Conservation (phyloP, 2,888 invertebrate species). For the Drosophila parthenogenetica region DNA sequence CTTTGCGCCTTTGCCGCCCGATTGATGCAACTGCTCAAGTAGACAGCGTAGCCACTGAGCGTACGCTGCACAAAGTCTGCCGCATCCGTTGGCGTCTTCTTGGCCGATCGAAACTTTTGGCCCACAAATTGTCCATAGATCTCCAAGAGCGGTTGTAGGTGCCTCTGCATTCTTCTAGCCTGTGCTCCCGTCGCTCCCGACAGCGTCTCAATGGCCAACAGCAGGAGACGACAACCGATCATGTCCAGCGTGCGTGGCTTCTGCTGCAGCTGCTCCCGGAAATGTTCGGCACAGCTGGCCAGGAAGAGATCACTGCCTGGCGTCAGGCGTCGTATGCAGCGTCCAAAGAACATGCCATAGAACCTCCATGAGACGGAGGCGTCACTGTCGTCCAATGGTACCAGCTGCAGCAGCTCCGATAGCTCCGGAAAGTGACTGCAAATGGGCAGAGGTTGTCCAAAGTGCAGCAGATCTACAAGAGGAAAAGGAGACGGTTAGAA, state of each 20-base stretch:
- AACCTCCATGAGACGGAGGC: constrained; percentile 62
- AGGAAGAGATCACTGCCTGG: constrained; percentile 73
- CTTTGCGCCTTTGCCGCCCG: constrained; percentile 33
- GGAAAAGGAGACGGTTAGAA: background rate
- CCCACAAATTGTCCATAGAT: constrained; percentile 55
- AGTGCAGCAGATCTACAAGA: constrained; percentile 79
- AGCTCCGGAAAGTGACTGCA: constrained; percentile 72
- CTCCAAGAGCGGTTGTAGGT: constrained; percentile 65
- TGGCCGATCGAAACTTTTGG: constrained; percentile 52
- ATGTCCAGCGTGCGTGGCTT: constrained; percentile 24
- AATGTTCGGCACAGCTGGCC: constrained; percentile 48
- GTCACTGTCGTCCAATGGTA: constrained; percentile 51
- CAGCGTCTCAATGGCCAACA: constrained; percentile 77
- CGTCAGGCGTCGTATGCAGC: constrained; percentile 64
- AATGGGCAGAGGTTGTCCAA: constrained; percentile 78
- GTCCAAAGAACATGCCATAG: constrained; percentile 77
- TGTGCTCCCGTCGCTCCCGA: constrained; percentile 58
- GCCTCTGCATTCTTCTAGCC: constrained; percentile 59
- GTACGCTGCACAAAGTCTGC: constrained; percentile 79
- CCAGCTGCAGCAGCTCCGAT: constrained; percentile 64
- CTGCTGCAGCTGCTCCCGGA: constrained; percentile 46
- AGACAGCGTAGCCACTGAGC: constrained; percentile 63
- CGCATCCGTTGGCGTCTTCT: constrained; percentile 53
- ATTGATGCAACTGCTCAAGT: constrained; percentile 60
- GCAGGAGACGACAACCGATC: constrained; percentile 65